Base-by-base conservation (phyloP, 2,888 invertebrate genomes). In the Troides helena region DNA sequence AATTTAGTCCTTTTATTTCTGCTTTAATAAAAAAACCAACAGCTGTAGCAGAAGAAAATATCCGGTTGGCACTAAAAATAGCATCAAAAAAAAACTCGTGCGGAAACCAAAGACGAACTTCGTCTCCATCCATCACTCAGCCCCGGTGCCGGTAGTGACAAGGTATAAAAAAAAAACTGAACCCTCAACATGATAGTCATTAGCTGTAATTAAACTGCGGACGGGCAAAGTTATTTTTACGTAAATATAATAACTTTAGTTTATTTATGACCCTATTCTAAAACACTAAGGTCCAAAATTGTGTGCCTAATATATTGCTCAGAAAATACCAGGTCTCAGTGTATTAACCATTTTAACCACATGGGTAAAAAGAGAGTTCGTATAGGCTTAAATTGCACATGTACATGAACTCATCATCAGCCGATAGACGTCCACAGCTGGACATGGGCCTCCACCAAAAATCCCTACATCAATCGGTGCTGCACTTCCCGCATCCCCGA, bases 181-280 rank as follows among this genome's bases (percentile, higher is more conserved):
- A 77, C 77, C 72, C 64, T 72, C 75, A 76, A 80, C 83, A 79
- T 80, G 76, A 81, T 79, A 79, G 79, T 82, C 84, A 84, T 85
- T 84, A 84, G 80, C 74, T 67, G 77, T 83, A 82, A 84, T 85
- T 84, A 84, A 82, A 85, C 77, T 77, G 75, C 75, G 65, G 68
- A 65, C 69, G 67, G 39, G 50, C 43, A 58, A 59, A 65, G 18
- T 58, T 65, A 62, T 67, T 30, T 61, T 61, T 60, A 53, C 39
- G 12, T 53, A 53, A 18, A 17, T 4, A 53, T 17, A n/a, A 53
- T 6, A 6, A 12, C n/a, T 18, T 53, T 53, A 17, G 18, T 53
- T 18, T 18, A 53, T 17, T 53, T 53, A 10, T 39, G n/a, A 53
- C 53, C 53, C n/a, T 53, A 17, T 18, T n/a, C 5, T n/a, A 18